Evolutionary conservation across 1,140 invertebrate genomes (phyloP).

Genomic region (Capitella teleta): DNA sequence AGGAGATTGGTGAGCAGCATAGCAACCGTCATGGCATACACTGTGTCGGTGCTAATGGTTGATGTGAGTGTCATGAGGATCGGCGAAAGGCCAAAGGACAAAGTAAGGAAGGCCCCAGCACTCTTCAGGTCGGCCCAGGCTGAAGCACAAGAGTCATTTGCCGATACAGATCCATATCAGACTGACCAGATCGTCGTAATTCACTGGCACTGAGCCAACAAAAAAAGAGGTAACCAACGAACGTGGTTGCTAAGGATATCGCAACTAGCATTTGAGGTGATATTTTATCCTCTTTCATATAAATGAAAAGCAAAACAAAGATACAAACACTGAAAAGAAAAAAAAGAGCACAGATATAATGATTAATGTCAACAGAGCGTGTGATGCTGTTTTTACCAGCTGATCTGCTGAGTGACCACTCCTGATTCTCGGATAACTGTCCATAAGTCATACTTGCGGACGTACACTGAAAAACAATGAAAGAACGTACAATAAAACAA

Average conservation of each 20-base stretch:
- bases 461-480: slow-evolving; percentile 24
- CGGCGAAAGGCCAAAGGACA: slow-evolving; percentile 76
- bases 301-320: slow-evolving; percentile 31
- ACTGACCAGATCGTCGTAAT: too few species aligned
- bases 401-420: slow-evolving; percentile 34
- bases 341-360: slow-evolving; percentile 7
- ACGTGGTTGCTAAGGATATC: too few species aligned
- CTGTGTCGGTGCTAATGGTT: slow-evolving; percentile 91
- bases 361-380: not conserved
- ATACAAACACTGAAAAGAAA: slow-evolving; percentile 29
- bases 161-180: not conserved
- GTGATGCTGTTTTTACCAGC: slow-evolving; percentile 14
- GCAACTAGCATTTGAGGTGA: slow-evolving; percentile 21
- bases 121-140: slow-evolving; percentile 35
- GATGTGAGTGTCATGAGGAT: slow-evolving; percentile 88
- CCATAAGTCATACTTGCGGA: slow-evolving; percentile 33
- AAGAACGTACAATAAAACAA: not conserved
- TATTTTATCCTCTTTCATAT: slow-evolving; percentile 25
- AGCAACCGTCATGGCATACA: slow-evolving; percentile 77
- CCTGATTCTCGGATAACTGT: slow-evolving; percentile 30
- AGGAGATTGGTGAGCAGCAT: slow-evolving; percentile 76
- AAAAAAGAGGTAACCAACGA: too few species aligned
- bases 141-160: slow-evolving; percentile 11
- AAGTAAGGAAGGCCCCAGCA: slow-evolving; percentile 58
- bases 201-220: too few species aligned